A percentile compares a stretch with the other conserved stretches of the same genome.
Conservation (phyloP, 2,888 invertebrate species). For the Hartigia nigra region DNA sequence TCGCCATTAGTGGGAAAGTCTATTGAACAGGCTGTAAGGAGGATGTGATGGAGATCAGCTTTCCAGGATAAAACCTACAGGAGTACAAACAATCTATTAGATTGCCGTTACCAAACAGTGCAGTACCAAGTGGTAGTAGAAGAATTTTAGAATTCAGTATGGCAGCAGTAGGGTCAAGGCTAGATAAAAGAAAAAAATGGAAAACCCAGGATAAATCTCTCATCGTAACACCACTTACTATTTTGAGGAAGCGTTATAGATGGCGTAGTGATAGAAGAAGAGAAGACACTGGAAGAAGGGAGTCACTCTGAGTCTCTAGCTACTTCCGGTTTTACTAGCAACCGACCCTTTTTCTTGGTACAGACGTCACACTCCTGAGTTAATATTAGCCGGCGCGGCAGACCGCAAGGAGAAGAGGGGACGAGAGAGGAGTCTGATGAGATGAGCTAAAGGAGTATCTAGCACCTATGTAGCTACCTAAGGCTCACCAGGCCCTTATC, state of each 20-base stretch:
- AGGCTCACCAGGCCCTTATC: neutral
- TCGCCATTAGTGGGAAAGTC: neutral
- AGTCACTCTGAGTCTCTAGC: neutral
- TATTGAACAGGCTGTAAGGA: neutral
- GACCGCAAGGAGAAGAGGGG: neutral
- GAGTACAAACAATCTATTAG: neutral
- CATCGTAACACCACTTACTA: neutral
- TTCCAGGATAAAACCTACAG: neutral
- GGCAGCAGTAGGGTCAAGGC: neutral
- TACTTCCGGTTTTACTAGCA: neutral
- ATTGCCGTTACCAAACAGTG: neutral
- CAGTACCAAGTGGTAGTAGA: neutral
- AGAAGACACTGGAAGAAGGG: neutral
- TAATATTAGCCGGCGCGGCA: neutral
- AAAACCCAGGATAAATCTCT: neutral
- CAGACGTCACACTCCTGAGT: neutral
- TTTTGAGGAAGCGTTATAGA: neutral
- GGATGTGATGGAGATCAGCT: neutral
- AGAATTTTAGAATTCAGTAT: neutral
- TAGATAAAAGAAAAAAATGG: neutral
- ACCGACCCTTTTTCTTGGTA: neutral
- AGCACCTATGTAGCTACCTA: neutral
- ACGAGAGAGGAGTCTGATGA: neutral
- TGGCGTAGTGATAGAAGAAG: neutral
- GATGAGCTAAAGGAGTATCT: neutral